These are phyloP conservation scores for Atrichornis clamosus DNA, from an alignment of 2,113 vertebrate species.

Conservation along the genomic window DNA sequence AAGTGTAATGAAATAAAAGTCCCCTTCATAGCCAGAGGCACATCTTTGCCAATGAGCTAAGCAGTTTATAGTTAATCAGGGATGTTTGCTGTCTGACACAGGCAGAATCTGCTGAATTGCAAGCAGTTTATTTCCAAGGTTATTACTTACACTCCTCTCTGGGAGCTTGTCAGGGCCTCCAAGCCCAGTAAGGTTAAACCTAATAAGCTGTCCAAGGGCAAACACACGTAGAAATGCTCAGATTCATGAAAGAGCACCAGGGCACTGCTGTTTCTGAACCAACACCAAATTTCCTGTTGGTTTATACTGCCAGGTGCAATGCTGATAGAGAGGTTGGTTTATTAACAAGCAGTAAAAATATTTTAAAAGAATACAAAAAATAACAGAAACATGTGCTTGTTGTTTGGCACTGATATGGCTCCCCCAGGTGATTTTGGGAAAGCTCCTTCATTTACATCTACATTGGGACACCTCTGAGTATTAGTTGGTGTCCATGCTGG, in stretches of 20 bases:
- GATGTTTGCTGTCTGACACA: not conserved
- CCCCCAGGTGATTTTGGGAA: not conserved
- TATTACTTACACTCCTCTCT: not conserved
- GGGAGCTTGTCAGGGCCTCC: not conserved
- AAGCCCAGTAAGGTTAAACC: not conserved
- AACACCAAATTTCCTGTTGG: not conserved
- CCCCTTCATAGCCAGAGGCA: conserved; percentile 29
- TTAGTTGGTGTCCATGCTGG: not conserved
- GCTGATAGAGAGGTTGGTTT: not conserved
- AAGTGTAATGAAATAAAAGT: conserved; percentile 51
- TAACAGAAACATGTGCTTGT: not conserved
- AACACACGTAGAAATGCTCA: not conserved
- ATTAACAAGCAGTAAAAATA: not conserved
- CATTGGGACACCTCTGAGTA: not conserved
- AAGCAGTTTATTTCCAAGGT: conserved; percentile 25
- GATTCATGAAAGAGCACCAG: not conserved
- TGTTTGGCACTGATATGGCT: not conserved
- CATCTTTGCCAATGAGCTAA: conserved; percentile 34
- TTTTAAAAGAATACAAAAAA: not conserved
- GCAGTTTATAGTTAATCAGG: conserved; percentile 27
- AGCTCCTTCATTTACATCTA: not conserved
- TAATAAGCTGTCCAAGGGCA: conserved; percentile 23
- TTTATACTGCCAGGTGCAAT: not conserved
- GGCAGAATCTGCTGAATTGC: conserved; percentile 41
- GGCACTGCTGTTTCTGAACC: not conserved